phyloP scores from a whole-genome alignment of 1,140 invertebrate species.

The Anadara kagoshimensis region DNA sequence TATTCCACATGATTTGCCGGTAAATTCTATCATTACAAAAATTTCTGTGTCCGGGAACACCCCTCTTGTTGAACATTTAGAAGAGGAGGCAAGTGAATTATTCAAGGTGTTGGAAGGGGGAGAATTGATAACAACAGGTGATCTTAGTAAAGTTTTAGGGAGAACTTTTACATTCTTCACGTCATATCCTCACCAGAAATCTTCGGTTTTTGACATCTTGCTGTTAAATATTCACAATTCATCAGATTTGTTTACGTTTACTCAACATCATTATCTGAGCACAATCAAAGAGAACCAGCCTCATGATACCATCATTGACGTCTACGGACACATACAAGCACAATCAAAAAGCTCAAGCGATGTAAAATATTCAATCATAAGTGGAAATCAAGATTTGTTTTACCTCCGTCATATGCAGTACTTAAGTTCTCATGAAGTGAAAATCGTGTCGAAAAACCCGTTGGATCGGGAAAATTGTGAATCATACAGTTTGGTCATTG shows the following conservation, averaged over 20 bases:
- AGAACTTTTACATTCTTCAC: slow-evolving; percentile 4
- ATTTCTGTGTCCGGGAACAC: slow-evolving; percentile 10
- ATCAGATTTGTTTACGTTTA: slow-evolving; percentile 26
- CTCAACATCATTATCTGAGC: slow-evolving; percentile 30
- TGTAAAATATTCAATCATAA: slow-evolving; percentile 7
- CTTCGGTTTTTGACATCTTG: slow-evolving; percentile 12
- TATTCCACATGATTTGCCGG: slow-evolving; percentile 7
- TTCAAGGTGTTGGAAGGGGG: slow-evolving; percentile 8
- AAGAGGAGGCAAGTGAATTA: not conserved
- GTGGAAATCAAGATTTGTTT: slow-evolving; percentile 6
- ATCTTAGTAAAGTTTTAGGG: slow-evolving; percentile 4
- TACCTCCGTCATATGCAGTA: slow-evolving; percentile 11
- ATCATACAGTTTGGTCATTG: slow-evolving; percentile 16
- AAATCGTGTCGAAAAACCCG: slow-evolving; percentile 20
- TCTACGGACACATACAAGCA: slow-evolving; percentile 13
- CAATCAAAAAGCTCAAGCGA: slow-evolving; percentile 1
- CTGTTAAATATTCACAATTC: slow-evolving; percentile 21
- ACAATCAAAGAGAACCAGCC: slow-evolving; percentile 35
- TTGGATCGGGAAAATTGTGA: slow-evolving; percentile 17
- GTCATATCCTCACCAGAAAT: not conserved
- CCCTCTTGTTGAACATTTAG: slow-evolving; percentile 12
- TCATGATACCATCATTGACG: slow-evolving; percentile 19
- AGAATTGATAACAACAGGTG: slow-evolving; percentile 16
- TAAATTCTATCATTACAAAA: slow-evolving; percentile 10
- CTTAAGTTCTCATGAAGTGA: slow-evolving; percentile 9